Base-by-base conservation (phyloP, 2,888 invertebrate species). In the Chloroclystis v-ata region DNA sequence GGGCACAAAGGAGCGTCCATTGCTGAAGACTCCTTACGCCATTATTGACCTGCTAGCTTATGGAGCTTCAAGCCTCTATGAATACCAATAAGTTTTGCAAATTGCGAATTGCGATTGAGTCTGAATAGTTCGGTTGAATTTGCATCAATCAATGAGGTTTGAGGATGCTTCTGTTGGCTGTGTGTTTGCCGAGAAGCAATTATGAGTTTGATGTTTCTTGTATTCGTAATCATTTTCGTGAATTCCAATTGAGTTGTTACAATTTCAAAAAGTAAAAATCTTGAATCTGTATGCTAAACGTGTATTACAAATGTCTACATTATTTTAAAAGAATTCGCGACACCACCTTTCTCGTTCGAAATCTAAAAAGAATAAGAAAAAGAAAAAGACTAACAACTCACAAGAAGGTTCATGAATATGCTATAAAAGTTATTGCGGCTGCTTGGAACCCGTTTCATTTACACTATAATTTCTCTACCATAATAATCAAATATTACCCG, bases 1-100 rank as follows among this genome's bases (percentile, higher is more conserved):
- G 64, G 67, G 68, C 69, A 84, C 82, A 85, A 86, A 83, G 82
- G 82, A 64, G 60, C 61, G 50, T 62, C 60, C 53, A 54, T 59
- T 11, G 56, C 62, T 49, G 40, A 52, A 56, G 43, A 33, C 39
- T 46, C 58, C 43, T 53, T 66, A 63, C 56, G 63, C 65, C 67
- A 69, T 65, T 61, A 77, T 77, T 75, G 76, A 77, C 75, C 75
- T 74, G 60, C n/a, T 68, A 56, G 67, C 68, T 72, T 74, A 72
- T 65, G 63, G 59, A 60, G 59, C 64, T 64, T 63, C 59, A 57
- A 65, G 62, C 51, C 59, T 59, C 71, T 72, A 71, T 77, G 72
- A 78, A 75, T 77, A 70, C 65, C 67, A 70, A 72, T 68, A 65
- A 60, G 62, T 61, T 54, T 60, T 63, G 57, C 56, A 52, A 57